These are phyloP conservation scores for Rhyacichthys aspro DNA, from an alignment of 2,797 vertebrate species.

Conservation along the genomic window DNA sequence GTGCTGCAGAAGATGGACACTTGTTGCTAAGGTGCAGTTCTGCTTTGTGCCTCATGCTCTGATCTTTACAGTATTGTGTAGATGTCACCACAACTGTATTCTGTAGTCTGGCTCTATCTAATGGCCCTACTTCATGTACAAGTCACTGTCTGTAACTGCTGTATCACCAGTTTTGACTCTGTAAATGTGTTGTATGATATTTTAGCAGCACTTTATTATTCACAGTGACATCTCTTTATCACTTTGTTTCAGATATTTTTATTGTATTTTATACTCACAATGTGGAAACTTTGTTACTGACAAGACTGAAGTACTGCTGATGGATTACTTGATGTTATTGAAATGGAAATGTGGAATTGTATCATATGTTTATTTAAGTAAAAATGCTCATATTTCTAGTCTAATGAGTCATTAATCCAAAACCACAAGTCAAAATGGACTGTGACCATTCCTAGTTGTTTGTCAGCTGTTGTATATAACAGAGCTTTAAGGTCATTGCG, in stretches of 20 bases:
- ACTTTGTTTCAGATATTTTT: constrained; percentile 13
- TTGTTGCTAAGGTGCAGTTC: background rate
- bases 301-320: constrained; percentile 61
- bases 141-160: constrained; percentile 59
- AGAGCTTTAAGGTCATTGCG: constrained; percentile 7
- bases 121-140: constrained; percentile 3
- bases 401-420: constrained; percentile 13
- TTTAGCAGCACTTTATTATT: constrained; percentile 73
- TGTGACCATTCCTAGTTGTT: constrained; percentile 62
- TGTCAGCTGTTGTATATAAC: constrained; percentile 32
- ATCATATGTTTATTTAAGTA: constrained; percentile 37
- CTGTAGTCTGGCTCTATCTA: constrained; percentile 5
- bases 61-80: constrained; percentile 26
- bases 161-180: constrained; percentile 45
- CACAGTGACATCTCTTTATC: constrained; percentile 37
- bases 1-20: constrained; percentile 1
- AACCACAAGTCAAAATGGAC: constrained; percentile 17
- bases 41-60: constrained; percentile 13
- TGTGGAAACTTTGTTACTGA: constrained; percentile 45
- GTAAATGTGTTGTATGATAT: constrained; percentile 24
- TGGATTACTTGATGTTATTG: constrained; percentile 49
- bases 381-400: constrained; percentile 18
- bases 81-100: background rate
- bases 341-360: constrained; percentile 33
- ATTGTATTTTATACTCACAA: constrained; percentile 21